These are phyloP conservation scores for Ommatoiulus sabulosus DNA, from an alignment of 2,888 invertebrate genomes.

Conservation along the genomic window DNA sequence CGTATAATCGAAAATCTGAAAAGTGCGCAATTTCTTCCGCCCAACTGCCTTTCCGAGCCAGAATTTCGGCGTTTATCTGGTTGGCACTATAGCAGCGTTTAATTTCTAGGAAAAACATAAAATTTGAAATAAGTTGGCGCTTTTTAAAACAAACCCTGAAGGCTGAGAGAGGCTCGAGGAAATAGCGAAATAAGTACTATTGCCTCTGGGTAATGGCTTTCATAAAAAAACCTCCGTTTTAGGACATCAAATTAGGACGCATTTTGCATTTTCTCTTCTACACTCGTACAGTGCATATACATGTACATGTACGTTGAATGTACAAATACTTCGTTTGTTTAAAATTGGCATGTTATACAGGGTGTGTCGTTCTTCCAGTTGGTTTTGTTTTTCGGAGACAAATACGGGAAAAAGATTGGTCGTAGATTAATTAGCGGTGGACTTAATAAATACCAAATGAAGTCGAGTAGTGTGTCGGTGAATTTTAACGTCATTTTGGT, in stretches of 20 bases:
- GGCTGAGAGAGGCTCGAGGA: background rate
- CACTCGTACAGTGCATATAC: too few species aligned
- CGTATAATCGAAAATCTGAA: slow-evolving; percentile 1
- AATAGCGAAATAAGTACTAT: background rate
- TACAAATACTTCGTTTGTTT: too few species aligned
- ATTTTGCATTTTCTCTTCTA: background rate
- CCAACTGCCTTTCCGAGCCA: background rate
- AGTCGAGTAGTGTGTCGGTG: too few species aligned
- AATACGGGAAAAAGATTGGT: too few species aligned
- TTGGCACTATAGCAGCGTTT: background rate
- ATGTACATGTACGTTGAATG: too few species aligned
- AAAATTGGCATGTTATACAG: too few species aligned
- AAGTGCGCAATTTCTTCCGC: background rate
- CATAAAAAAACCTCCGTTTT: background rate
- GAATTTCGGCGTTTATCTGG: background rate
- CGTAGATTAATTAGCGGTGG: too few species aligned
- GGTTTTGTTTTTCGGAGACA: too few species aligned
- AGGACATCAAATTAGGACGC: background rate
- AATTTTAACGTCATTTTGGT: too few species aligned
- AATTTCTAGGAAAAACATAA: background rate
- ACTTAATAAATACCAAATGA: too few species aligned
- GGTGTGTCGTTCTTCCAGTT: too few species aligned
- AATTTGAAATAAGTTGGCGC: background rate
- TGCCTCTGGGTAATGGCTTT: background rate
- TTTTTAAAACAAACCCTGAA: background rate